Percentiles rank a stretch among this genome's conserved stretches.
These are phyloP conservation scores for Drosophila leontia DNA, from an alignment of 1,140 invertebrate species.

Conservation along the genomic window DNA sequence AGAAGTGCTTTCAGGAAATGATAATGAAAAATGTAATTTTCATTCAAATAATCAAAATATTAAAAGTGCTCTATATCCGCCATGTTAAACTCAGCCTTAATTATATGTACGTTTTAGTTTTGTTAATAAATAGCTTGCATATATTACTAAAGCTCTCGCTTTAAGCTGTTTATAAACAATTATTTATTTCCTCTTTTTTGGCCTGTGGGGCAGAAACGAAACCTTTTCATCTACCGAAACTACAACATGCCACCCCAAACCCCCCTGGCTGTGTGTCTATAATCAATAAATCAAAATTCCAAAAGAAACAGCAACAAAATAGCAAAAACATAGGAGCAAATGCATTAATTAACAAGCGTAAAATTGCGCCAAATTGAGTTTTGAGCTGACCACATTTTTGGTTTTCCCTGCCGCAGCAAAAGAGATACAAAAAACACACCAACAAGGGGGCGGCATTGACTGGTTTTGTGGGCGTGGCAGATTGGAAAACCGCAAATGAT, in stretches of 20 bases:
- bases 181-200: constrained; percentile 43
- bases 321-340: constrained; percentile 20
- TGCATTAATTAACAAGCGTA: constrained; percentile 73
- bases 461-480: constrained; percentile 26
- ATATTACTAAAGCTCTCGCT: constrained; percentile 14
- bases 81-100: background rate
- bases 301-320: constrained; percentile 13
- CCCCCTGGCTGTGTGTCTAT: constrained; percentile 5
- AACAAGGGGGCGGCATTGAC: constrained; percentile 6
- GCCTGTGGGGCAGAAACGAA: constrained; percentile 17
- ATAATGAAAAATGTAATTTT: background rate
- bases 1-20: background rate
- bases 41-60: too few species aligned
- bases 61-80: background rate
- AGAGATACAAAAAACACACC: background rate
- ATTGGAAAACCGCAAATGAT: constrained; percentile 59
- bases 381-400: constrained; percentile 43
- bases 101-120: constrained; percentile 20
- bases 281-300: constrained; percentile 46
- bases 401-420: constrained; percentile 17
- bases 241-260: background rate
- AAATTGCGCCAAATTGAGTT: constrained; percentile 65
- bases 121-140: constrained; percentile 18
- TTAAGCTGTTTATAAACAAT: constrained; percentile 24
- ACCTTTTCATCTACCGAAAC: constrained; percentile 28